These are phyloP conservation scores for Sinotaia quadrata DNA, from an alignment of 2,888 invertebrate species.

Conservation along the genomic window DNA sequence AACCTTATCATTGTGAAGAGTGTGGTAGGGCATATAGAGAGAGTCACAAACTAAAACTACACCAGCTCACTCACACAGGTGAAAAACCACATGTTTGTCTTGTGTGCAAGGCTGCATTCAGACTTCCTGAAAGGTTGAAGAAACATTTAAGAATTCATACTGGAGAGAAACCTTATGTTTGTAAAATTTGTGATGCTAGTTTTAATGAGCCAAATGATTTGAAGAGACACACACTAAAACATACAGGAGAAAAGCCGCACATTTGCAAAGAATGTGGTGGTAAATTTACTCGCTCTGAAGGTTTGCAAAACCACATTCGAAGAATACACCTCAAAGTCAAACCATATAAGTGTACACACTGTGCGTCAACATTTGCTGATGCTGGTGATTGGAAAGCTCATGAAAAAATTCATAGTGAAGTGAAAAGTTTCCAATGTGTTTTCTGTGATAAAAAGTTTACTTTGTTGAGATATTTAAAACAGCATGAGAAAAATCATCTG, in stretches of 20 bases:
- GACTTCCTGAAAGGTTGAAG: not conserved
- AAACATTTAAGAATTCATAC: not conserved
- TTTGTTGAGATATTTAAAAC: not conserved
- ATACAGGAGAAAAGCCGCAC: not conserved
- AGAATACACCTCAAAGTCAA: not conserved
- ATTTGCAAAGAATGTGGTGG: not conserved
- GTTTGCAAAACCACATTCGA: not conserved
- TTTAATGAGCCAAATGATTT: not conserved
- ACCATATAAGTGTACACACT: not conserved
- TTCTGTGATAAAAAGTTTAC: not conserved
- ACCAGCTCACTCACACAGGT: not conserved
- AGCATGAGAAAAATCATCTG: no score
- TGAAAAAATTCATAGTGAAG: not conserved
- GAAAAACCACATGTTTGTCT: not conserved
- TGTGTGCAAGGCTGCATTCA: not conserved
- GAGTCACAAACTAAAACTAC: not conserved
- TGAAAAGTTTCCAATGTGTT: not conserved
- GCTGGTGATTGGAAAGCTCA: not conserved
- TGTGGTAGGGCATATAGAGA: not conserved
- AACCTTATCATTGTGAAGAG: not conserved
- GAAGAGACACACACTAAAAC: not conserved
- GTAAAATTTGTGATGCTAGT: not conserved
- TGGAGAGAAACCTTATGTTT: not conserved
- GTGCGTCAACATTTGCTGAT: not conserved
- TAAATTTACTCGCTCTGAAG: not conserved